These are phyloP conservation scores for Myotis daubentonii DNA, from an alignment of 2,797 vertebrate genomes.

Conservation along the genomic window DNA sequence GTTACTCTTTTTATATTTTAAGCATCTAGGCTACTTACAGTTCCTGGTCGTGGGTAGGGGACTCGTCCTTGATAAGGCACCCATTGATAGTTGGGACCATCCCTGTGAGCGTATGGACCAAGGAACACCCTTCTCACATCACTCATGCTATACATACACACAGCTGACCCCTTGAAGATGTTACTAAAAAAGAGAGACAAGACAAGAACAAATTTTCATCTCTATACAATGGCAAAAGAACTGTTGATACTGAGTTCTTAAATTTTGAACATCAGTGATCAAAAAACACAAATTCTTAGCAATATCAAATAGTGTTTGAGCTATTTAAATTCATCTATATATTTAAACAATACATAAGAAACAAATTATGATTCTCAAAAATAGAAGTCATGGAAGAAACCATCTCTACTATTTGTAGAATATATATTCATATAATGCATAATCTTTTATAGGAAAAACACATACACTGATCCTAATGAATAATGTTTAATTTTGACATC, in stretches of 20 bases:
- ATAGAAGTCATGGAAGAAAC: slow-evolving; percentile 2
- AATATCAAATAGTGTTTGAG: slow-evolving; percentile 52
- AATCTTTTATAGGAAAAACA: neutral
- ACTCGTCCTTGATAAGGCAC: slow-evolving; percentile 97
- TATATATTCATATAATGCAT: neutral
- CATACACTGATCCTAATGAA: neutral
- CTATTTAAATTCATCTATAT: neutral
- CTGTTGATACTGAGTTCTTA: slow-evolving; percentile 37
- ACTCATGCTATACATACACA: slow-evolving; percentile 98
- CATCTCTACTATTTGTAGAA: neutral
- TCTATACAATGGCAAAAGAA: neutral
- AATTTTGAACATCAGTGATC: slow-evolving; percentile 64
- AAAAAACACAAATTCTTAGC: slow-evolving; percentile 58
- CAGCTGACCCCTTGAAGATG: slow-evolving; percentile 98
- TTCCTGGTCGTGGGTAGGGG: slow-evolving; percentile 97
- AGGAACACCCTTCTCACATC: slow-evolving; percentile 97
- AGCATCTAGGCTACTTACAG: slow-evolving; percentile 88
- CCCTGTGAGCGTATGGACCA: slow-evolving; percentile 96
- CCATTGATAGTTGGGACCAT: slow-evolving; percentile 99
- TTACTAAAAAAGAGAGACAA: slow-evolving; percentile 88
- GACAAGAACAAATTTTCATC: slow-evolving; percentile 82
- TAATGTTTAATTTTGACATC: neutral
- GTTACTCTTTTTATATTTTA: neutral
- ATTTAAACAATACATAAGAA: neutral
- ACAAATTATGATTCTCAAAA: slow-evolving; percentile 23